Conservation (phyloP, 30 jellyfish, hydroid and myxozoan species). For the Chironex yamaguchii region DNA sequence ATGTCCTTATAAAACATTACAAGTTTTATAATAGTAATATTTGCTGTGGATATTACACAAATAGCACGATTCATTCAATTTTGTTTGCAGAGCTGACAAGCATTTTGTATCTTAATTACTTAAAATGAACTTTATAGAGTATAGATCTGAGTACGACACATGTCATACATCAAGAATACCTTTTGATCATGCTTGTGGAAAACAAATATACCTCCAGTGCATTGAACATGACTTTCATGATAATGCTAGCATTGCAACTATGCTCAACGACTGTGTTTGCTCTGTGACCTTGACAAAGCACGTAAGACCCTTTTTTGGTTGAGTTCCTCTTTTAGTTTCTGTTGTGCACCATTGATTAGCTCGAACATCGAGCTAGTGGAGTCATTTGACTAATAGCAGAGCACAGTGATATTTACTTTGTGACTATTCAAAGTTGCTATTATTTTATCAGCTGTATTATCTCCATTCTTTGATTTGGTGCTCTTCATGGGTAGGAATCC, state of each 20-base stretch:
- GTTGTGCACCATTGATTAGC: constrained; percentile 24
- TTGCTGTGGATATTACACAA: no score
- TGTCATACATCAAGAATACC: not conserved
- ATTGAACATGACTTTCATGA: constrained; percentile 36
- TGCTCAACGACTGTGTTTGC: constrained; percentile 47
- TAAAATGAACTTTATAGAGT: no score
- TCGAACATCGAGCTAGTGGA: constrained; percentile 58
- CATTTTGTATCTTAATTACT: no score
- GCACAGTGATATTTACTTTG: constrained; percentile 15
- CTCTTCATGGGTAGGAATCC: constrained; percentile 45
- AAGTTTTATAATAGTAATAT: no score
- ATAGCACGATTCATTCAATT: no score
- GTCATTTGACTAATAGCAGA: constrained; percentile 61
- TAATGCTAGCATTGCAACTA: constrained; percentile 16
- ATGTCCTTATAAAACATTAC: no score
- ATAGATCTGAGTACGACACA: no score
- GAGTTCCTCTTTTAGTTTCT: constrained; percentile 39
- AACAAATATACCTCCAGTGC: constrained; percentile 61
- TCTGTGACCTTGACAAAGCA: constrained; percentile 55
- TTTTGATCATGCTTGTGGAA: constrained; percentile 48
- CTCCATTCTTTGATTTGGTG: constrained; percentile 54
- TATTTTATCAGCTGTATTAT: constrained; percentile 36
- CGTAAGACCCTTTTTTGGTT: constrained; percentile 8
- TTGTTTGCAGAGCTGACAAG: no score
- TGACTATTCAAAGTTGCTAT: constrained; percentile 22